These are phyloP conservation scores for Nymphalis io DNA, from an alignment of 1,140 invertebrate species.

Conservation along the genomic window DNA sequence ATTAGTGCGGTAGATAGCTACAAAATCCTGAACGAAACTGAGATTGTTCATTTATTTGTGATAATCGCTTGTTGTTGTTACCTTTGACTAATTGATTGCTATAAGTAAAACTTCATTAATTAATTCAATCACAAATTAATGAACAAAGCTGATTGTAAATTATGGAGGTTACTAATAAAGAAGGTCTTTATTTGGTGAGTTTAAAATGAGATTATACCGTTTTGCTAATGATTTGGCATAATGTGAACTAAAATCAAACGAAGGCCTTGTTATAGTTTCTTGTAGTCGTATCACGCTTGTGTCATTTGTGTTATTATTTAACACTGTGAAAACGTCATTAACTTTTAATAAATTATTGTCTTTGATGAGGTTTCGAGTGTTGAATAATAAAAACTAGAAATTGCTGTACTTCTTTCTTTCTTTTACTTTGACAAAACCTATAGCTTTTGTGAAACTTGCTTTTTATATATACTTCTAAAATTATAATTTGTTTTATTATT, in stretches of 20 bases:
- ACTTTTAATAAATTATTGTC: conserved; percentile 35
- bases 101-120: neutral
- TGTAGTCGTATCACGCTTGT: conserved; percentile 66
- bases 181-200: conserved; percentile 56
- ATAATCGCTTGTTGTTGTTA: conserved; percentile 14
- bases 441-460: conserved; percentile 47
- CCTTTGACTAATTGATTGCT: neutral
- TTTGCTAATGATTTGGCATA: neutral
- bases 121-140: conserved; percentile 59
- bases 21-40: conserved; percentile 76
- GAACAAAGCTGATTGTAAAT: conserved; percentile 63
- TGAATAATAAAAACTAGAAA: conserved; percentile 68
- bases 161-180: conserved; percentile 54
- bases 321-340: conserved; percentile 62
- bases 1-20: conserved; percentile 74
- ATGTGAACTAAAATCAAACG: conserved; percentile 9
- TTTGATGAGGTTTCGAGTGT: conserved; percentile 62
- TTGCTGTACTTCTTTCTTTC: conserved; percentile 67
- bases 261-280: conserved; percentile 41
- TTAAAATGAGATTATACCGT: neutral
- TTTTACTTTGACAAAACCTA: conserved; percentile 42
- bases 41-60: conserved; percentile 71
- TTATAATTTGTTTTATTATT: conserved; percentile 10
- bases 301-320: conserved; percentile 73
- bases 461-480: conserved; percentile 40